Conservation (phyloP, 2,888 invertebrate species). For the Apodemia mormo region DNA sequence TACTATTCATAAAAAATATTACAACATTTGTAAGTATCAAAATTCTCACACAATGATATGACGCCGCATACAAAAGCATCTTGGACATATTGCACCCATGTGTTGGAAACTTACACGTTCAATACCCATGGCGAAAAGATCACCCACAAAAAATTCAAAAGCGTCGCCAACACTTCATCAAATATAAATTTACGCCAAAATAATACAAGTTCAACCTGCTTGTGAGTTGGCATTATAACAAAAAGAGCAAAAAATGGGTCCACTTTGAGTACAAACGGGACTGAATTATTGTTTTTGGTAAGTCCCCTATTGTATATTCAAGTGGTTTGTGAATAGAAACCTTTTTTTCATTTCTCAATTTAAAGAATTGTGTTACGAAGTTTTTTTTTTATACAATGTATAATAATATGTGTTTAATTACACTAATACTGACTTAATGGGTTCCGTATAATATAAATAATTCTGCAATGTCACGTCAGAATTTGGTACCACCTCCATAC, state of each 20-base stretch:
- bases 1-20: no score
- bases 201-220: constrained; percentile 70
- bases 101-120: constrained; percentile 60
- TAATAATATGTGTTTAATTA: neutral
- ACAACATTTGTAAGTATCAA: neutral
- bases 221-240: constrained; percentile 51
- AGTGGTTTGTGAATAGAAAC: constrained; percentile 57
- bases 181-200: constrained; percentile 72
- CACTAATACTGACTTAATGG: neutral
- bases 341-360: constrained; percentile 14
- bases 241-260: constrained; percentile 51
- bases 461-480: no score
- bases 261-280: constrained; percentile 57
- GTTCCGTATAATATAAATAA: neutral
- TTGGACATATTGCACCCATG: constrained; percentile 73
- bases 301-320: constrained; percentile 51
- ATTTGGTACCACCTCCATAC: no score
- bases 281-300: constrained; percentile 70
- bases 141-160: constrained; percentile 48
- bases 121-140: constrained; percentile 45
- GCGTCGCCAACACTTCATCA: constrained; percentile 67
- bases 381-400: neutral
- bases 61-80: constrained; percentile 49
- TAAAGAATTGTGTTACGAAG: neutral
- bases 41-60: constrained; percentile 54